phyloP scores from a whole-genome alignment of 2,888 invertebrate species.

The Tachina lurida region DNA sequence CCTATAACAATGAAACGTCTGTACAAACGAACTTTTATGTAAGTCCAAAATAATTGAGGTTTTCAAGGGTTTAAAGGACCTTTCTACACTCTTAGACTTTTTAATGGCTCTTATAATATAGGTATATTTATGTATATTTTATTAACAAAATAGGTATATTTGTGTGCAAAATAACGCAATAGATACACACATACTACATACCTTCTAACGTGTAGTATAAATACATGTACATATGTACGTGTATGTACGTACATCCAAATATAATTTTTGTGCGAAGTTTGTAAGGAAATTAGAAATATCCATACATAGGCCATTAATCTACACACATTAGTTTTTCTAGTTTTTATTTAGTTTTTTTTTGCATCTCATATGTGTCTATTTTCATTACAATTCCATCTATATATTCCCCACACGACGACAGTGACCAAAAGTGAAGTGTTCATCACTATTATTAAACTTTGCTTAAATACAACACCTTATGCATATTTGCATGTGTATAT shows the following conservation, averaged over 20 bases:
- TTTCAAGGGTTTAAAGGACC: too few species aligned
- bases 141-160: not conserved
- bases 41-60: too few species aligned
- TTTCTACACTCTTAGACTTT: too few species aligned
- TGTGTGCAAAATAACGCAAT: not conserved
- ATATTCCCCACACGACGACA: conserved; percentile 26
- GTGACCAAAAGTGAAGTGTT: conserved; percentile 44
- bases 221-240: not conserved
- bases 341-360: conserved; percentile 27
- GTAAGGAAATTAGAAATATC: conserved; percentile 53
- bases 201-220: too few species aligned
- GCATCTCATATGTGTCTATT: conserved; percentile 56
- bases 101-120: not conserved
- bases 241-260: not conserved
- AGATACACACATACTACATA: not conserved
- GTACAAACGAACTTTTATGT: too few species aligned
- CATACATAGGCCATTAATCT: conserved; percentile 39
- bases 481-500: not conserved
- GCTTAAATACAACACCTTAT: not conserved
- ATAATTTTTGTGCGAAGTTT: not conserved
- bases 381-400: conserved; percentile 57
- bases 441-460: conserved; percentile 57
- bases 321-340: conserved; percentile 13
- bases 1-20: too few species aligned
- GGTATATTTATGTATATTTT: not conserved